phyloP scores from a whole-genome alignment of 2,113 vertebrate genomes.

The Ptilorrhoa leucosticta region DNA sequence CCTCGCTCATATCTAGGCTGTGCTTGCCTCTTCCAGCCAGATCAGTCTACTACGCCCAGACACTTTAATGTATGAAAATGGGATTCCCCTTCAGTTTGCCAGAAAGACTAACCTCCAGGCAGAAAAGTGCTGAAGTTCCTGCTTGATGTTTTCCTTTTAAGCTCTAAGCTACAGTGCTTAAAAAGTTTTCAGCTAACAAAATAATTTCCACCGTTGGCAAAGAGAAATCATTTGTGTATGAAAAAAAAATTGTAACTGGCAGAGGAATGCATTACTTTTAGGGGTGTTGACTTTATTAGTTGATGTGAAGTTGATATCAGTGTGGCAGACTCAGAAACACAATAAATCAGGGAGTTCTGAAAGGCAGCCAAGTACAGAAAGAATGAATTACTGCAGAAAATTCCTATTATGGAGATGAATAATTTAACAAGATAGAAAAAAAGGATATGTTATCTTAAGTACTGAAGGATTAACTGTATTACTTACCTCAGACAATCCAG shows the following conservation, averaged over 20 bases:
- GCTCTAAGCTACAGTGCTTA: not conserved
- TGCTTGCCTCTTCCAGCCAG: not conserved
- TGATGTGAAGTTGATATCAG: not conserved
- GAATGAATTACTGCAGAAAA: conserved; percentile 7
- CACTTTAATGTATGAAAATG: not conserved
- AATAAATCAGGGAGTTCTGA: not conserved
- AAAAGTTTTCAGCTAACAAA: not conserved
- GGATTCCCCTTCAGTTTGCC: not conserved
- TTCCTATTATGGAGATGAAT: conserved; percentile 33
- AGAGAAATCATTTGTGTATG: not conserved
- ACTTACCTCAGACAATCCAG: not conserved
- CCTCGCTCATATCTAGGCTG: not conserved
- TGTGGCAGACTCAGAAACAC: not conserved
- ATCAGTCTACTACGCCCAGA: not conserved
- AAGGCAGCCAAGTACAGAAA: not conserved
- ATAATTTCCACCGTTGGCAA: not conserved
- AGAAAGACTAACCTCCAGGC: not conserved
- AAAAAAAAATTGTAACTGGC: not conserved
- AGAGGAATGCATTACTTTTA: not conserved
- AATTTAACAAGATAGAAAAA: conserved; percentile 4
- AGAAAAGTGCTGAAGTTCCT: not conserved
- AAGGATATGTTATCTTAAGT: not conserved
- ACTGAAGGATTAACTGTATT: conserved; percentile 11
- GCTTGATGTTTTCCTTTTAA: not conserved
- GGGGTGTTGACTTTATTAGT: not conserved